Conservation (phyloP, 2,797 vertebrate species). For the Chiroxiphia lanceolata region DNA sequence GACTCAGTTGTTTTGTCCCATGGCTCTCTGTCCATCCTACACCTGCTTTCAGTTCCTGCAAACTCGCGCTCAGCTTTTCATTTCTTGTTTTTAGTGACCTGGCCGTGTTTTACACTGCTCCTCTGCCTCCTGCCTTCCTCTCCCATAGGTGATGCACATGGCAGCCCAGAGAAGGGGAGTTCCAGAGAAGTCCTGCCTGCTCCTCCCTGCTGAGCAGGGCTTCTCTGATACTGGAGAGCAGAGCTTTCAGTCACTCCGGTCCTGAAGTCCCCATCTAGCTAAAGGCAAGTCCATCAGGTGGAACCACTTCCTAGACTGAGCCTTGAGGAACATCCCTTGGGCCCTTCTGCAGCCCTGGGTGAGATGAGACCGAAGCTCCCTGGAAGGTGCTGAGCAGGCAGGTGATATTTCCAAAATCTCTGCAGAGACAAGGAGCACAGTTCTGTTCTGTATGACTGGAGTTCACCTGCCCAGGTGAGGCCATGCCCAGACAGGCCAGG, state of each 20-base stretch:
- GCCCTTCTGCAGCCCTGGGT: background rate
- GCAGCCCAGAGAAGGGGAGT: background rate
- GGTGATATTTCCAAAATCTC: background rate
- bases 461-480: background rate
- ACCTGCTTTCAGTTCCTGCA: background rate
- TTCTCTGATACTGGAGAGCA: background rate
- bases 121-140: background rate
- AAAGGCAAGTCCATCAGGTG: background rate
- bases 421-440: background rate
- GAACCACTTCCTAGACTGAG: background rate
- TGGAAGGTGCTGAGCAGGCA: accelerated
- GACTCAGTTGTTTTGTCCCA: background rate
- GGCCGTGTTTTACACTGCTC: background rate
- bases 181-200: background rate
- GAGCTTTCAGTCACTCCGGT: background rate
- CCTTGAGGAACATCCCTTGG: background rate
- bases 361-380: background rate
- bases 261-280: background rate
- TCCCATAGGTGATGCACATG: accelerated
- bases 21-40: background rate
- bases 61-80: background rate
- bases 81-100: background rate
- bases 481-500: accelerated
- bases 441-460: background rate
- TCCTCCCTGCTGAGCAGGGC: accelerated